Evolutionary conservation across 2,797 vertebrate genomes (phyloP).

Genomic region (Hozukius guyotensis): DNA sequence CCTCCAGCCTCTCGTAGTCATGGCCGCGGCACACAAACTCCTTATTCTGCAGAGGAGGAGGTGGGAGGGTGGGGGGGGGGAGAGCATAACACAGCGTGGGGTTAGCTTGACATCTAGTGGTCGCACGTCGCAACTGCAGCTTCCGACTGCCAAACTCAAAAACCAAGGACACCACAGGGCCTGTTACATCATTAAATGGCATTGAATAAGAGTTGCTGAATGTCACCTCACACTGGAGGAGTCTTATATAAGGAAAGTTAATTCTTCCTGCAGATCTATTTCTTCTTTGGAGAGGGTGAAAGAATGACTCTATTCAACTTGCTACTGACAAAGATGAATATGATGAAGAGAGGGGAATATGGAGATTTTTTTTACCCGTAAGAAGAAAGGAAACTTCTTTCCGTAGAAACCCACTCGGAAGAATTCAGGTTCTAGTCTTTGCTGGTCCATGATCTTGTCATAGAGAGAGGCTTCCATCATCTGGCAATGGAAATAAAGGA

Average conservation of each 20-base stretch:
- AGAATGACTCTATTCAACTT: neutral
- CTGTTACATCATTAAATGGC: slow-evolving; percentile 71
- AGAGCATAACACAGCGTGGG: slow-evolving; percentile 5
- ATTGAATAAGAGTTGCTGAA: slow-evolving; percentile 61
- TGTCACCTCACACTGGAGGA: slow-evolving; percentile 67
- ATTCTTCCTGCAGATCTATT: slow-evolving; percentile 18
- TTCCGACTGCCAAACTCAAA: neutral
- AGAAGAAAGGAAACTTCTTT: slow-evolving; percentile 98
- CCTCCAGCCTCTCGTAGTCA: slow-evolving; percentile 96
- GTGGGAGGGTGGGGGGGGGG: neutral
- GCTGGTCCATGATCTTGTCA: slow-evolving; percentile 99
- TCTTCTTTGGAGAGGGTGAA: slow-evolving; percentile 14
- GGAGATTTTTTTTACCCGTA: slow-evolving; percentile 87
- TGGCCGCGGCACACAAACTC: slow-evolving; percentile 98
- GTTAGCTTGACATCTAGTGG: slow-evolving; percentile 84
- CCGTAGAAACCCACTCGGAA: slow-evolving; percentile 99
- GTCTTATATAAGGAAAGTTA: slow-evolving; percentile 60
- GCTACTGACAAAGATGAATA: slow-evolving; percentile 1
- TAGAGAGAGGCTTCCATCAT: slow-evolving; percentile 99
- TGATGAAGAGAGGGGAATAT: neutral
- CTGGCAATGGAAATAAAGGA: slow-evolving; percentile 67
- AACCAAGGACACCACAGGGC: slow-evolving; percentile 39
- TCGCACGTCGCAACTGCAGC: slow-evolving; percentile 9
- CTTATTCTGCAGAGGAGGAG: slow-evolving; percentile 87
- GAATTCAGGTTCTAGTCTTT: slow-evolving; percentile 96